Base-by-base conservation (phyloP, 2,113 vertebrate species). In the Numida meleagris region DNA sequence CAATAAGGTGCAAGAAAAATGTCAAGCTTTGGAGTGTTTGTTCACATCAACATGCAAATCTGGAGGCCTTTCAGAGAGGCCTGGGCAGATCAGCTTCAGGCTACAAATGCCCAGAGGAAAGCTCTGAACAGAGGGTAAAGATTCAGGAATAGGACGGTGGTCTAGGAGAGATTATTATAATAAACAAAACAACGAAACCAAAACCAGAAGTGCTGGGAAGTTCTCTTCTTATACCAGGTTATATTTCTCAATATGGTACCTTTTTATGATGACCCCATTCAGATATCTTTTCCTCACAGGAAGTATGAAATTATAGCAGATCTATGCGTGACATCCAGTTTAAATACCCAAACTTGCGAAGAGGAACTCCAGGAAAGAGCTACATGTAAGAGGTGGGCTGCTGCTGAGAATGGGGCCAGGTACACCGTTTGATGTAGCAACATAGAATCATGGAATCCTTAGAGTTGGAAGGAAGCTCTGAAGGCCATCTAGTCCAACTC, bases 391-490 rank as follows among this genome's bases (percentile, higher is more conserved):
- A 5, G 42, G 9, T 33, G 92, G 86, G 27, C 62, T 90, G 88
- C 79, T 95, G 50, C 79, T 91, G 82, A 86, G 72, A 90, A 84
- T 50, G 72, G 81, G 65, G 62, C 29, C 79, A 68, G 61, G 45
- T 55, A 59, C 82, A 89, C 63, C 50, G 79, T 84, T 65, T 96
- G 88, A 96, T 51, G n/a, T n/a, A n/a, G n/a, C n/a, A n/a, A n/a
- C n/a, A 27, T 27, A 27, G 50, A 51, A 15, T 29, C 14, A 9
- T 29, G 8, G 25, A 51, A 15, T 51, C 50, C 50, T 51, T 51
- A 51, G 50, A 27, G 25, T 51, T 51, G 50, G 25, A 51, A 25
- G 24, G 48, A 24, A 50, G 24, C 48, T 50, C 48, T 8, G 48
- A 50, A 51, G 14, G 27, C 25, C 50, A 51, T 51, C 8, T 27